Conservation (phyloP, 2,888 invertebrate genomes). For the Eupithecia subfuscata region DNA sequence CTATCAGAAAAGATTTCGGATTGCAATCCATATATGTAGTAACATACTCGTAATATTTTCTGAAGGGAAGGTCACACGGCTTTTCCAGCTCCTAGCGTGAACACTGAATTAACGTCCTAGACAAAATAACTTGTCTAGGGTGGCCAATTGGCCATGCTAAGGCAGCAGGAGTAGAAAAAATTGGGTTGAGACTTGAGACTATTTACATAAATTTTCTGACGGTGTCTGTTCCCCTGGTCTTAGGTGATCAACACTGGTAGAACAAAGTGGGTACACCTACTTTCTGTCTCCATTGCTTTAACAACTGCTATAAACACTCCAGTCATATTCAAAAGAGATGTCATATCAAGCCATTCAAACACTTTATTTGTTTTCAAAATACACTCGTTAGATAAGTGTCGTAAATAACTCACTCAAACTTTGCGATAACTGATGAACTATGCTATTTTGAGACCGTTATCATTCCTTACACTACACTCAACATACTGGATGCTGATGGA, state of each 20-base stretch:
- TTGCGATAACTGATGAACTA: background rate
- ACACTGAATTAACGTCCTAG: too few relatives aligned
- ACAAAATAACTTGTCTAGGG: too few relatives aligned
- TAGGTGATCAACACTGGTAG: background rate
- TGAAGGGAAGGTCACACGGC: too few relatives aligned
- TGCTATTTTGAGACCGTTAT: background rate
- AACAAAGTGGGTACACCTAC: background rate
- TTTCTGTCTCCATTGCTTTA: background rate
- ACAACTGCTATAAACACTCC: background rate
- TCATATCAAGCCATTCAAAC: slow-evolving; percentile 5
- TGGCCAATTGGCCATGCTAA: too few relatives aligned
- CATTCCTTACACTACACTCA: background rate
- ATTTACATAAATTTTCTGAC: background rate
- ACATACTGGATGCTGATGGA: too few relatives aligned
- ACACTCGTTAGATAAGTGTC: background rate
- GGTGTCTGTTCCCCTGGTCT: background rate
- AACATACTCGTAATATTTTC: too few relatives aligned
- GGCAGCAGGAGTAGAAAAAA: too few relatives aligned
- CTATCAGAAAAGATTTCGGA: too few relatives aligned
- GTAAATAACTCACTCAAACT: background rate
- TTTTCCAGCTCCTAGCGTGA: too few relatives aligned
- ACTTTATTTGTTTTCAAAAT: slow-evolving; percentile 1
- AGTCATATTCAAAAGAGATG: background rate
- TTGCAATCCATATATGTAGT: too few relatives aligned
- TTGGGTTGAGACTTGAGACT: too few relatives aligned